Evolutionary conservation across 2,113 vertebrate genomes (phyloP).

Genomic region (Leptobrachium leishanense): DNA sequence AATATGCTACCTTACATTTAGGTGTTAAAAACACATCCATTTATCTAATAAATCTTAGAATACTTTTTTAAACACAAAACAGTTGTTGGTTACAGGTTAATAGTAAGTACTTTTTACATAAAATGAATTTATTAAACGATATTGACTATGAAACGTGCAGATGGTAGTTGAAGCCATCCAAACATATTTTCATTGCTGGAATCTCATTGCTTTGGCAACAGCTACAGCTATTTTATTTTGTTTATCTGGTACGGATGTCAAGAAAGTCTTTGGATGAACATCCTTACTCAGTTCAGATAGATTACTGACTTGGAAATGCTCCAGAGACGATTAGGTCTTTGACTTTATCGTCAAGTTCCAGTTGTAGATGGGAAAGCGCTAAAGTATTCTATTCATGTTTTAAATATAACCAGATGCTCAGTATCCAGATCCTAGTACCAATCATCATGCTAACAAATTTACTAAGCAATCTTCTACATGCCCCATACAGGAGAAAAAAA

Average conservation of each 20-base stretch:
- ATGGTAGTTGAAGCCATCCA: slow-evolving; percentile 19
- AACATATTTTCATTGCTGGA: slow-evolving; percentile 17
- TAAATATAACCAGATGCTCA: slow-evolving; percentile 35
- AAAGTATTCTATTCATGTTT: slow-evolving; percentile 17
- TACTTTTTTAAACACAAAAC: too few species aligned
- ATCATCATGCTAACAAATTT: background rate
- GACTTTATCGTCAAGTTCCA: slow-evolving; percentile 15
- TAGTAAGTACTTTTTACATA: too few species aligned
- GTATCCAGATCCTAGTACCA: background rate
- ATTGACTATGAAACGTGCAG: slow-evolving; percentile 25
- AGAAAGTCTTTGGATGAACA: slow-evolving; percentile 7
- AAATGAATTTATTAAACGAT: slow-evolving; percentile 22
- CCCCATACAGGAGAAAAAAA: too few species aligned
- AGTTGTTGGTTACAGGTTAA: too few species aligned
- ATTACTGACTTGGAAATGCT: slow-evolving; percentile 26
- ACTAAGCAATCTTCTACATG: too few species aligned
- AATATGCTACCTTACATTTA: too few species aligned
- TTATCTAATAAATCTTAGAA: too few species aligned
- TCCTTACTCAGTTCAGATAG: slow-evolving; percentile 1
- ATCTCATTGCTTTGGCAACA: slow-evolving; percentile 26
- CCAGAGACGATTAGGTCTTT: slow-evolving; percentile 16
- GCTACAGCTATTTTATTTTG: slow-evolving; percentile 14
- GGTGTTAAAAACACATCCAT: too few species aligned
- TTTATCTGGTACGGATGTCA: slow-evolving; percentile 15
- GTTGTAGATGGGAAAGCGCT: slow-evolving; percentile 28